Conservation (phyloP, 2,113 vertebrate species). For the Conger conger region DNA sequence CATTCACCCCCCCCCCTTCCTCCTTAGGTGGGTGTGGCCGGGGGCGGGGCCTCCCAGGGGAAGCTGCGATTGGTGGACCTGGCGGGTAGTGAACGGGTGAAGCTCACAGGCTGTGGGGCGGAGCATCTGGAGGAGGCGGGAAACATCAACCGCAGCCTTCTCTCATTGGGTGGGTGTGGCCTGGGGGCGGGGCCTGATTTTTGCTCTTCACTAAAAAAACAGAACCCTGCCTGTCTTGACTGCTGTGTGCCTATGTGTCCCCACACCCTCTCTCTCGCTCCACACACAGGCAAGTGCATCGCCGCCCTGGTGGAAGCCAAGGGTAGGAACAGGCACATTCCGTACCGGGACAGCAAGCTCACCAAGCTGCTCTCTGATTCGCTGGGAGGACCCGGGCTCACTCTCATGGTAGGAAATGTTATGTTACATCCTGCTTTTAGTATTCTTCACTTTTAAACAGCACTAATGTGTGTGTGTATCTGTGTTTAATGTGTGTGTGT, state of each 20-base stretch:
- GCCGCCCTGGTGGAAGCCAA: slow-evolving; percentile 66
- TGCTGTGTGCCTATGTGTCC: neutral
- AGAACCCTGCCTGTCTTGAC: neutral
- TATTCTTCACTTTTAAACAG: neutral
- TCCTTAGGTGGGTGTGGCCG: no score
- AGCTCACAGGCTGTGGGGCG: slow-evolving; percentile 58
- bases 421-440: neutral
- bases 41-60: slow-evolving; percentile 43
- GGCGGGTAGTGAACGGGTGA: slow-evolving; percentile 71
- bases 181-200: neutral
- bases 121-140: slow-evolving; percentile 68
- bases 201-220: no score
- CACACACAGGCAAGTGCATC: slow-evolving; percentile 71
- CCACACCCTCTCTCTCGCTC: neutral
- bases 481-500: neutral
- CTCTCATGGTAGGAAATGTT: slow-evolving; percentile 67
- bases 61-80: slow-evolving; percentile 72
- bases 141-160: slow-evolving; percentile 75
- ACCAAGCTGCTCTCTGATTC: slow-evolving; percentile 71
- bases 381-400: slow-evolving; percentile 62
- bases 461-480: neutral
- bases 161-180: slow-evolving; percentile 63
- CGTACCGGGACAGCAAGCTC: slow-evolving; percentile 77
- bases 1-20: no score
- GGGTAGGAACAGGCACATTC: slow-evolving; percentile 62